Percentiles rank a stretch among this genome's conserved stretches.
These are phyloP conservation scores for Parnassius glacialis DNA, from an alignment of 2,888 invertebrate species.

Conservation along the genomic window DNA sequence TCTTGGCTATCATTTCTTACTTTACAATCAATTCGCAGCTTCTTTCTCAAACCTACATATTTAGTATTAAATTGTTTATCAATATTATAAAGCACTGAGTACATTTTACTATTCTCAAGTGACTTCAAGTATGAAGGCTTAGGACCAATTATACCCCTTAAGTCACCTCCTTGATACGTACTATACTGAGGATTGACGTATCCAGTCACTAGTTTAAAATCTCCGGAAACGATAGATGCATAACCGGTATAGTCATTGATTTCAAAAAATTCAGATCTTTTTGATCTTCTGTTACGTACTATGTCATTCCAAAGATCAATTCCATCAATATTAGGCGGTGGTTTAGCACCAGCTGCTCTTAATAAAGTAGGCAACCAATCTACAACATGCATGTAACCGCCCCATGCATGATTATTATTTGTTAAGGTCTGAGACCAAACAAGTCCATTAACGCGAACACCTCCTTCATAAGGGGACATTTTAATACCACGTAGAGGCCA, in stretches of 20 bases:
- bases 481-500: constrained; percentile 90
- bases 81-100: constrained; percentile 42
- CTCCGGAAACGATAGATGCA: constrained; percentile 49
- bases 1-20: not conserved
- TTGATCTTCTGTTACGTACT: constrained; percentile 44
- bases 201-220: constrained; percentile 61
- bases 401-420: constrained; percentile 64
- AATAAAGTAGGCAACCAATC: constrained; percentile 91
- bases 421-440: constrained; percentile 81
- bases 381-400: constrained; percentile 85
- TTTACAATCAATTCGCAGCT: constrained; percentile 46
- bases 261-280: constrained; percentile 55
- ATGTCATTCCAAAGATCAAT: constrained; percentile 62
- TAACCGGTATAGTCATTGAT: constrained; percentile 59
- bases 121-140: constrained; percentile 48
- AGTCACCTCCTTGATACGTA: constrained; percentile 51
- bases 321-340: constrained; percentile 57
- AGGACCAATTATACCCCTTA: constrained; percentile 50
- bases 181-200: constrained; percentile 38
- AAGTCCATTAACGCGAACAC: constrained; percentile 86
- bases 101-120: constrained; percentile 47
- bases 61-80: constrained; percentile 40
- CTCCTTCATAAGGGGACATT: constrained; percentile 91
- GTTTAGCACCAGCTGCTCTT: constrained; percentile 49
- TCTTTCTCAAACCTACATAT: constrained; percentile 40